Conservation (phyloP, 2,113 vertebrate species). For the Brachirus orientalis region DNA sequence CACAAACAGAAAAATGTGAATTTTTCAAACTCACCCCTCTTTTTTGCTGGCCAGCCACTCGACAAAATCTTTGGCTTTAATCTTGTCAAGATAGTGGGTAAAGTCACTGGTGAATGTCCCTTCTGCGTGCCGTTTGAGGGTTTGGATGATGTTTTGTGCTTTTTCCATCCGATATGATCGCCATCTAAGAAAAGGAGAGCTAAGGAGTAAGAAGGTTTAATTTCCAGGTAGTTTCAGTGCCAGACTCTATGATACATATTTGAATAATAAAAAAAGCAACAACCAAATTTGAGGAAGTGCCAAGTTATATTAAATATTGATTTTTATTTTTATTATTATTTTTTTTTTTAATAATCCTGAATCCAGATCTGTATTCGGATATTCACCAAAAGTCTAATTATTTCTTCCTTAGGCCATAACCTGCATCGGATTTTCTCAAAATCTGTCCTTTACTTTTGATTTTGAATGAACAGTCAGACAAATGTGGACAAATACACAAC, state of each 20-base stretch:
- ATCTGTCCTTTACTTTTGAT: too few species aligned
- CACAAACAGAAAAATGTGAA: neutral
- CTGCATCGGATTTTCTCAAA: too few species aligned
- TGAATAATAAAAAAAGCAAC: too few species aligned
- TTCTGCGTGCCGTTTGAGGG: conserved; percentile 82
- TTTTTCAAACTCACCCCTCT: conserved; percentile 56
- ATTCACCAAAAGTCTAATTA: too few species aligned
- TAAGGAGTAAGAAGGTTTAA: neutral
- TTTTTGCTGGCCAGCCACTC: conserved; percentile 84
- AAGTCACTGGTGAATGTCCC: conserved; percentile 86
- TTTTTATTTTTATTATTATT: neutral
- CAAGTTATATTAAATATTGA: neutral
- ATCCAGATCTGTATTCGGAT: too few species aligned
- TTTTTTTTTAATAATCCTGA: too few species aligned
- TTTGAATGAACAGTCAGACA: too few species aligned
- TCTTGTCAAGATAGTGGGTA: conserved; percentile 80
- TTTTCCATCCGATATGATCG: conserved; percentile 36
- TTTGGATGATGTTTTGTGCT: conserved; percentile 25
- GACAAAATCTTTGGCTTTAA: conserved; percentile 87
- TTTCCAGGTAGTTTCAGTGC: neutral
- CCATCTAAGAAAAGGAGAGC: conserved; percentile 60
- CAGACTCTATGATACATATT: neutral
- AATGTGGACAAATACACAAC: neutral
- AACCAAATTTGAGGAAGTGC: neutral
- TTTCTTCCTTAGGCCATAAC: too few species aligned